phyloP scores from a whole-genome alignment of 2,113 vertebrate genomes.

The Cynoglossus semilaevis region DNA sequence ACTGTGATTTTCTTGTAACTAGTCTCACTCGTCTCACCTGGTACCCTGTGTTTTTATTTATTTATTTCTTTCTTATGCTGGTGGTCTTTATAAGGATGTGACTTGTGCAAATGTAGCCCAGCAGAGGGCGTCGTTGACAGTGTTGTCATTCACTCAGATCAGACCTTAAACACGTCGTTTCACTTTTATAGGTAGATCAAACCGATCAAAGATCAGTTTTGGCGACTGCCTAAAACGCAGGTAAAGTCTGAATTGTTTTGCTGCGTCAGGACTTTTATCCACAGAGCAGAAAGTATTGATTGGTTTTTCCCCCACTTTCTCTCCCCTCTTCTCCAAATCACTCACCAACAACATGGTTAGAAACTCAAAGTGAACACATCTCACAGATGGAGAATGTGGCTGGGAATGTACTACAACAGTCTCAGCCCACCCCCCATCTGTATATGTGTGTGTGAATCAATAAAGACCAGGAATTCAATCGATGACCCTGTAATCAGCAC shows the following conservation, averaged over 20 bases:
- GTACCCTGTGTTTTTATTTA: too few species aligned
- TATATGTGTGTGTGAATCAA: conserved; percentile 45
- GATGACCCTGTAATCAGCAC: conserved; percentile 51
- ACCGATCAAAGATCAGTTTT: background rate
- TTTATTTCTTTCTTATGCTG: too few species aligned
- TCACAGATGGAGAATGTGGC: conserved; percentile 42
- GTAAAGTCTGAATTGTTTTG: conserved; percentile 2
- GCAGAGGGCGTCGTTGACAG: too few species aligned
- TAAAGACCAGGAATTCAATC: conserved; percentile 49
- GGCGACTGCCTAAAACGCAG: background rate
- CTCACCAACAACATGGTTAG: conserved; percentile 16
- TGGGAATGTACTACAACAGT: conserved; percentile 30
- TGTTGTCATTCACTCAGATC: too few species aligned
- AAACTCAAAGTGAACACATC: conserved; percentile 20
- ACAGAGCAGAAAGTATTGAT: conserved; percentile 24
- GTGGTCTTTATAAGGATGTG: too few species aligned
- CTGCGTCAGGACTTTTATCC: background rate
- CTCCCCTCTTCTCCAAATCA: conserved; percentile 33
- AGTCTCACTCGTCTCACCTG: too few species aligned
- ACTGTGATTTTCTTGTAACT: too few species aligned
- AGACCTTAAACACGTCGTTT: too few species aligned
- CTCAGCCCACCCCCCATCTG: conserved; percentile 24
- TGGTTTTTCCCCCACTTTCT: conserved; percentile 10
- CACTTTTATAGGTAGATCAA: background rate
- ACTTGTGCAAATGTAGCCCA: too few species aligned